Conservation (phyloP, 2,113 vertebrate genomes). For the Otolemur garnettii region DNA sequence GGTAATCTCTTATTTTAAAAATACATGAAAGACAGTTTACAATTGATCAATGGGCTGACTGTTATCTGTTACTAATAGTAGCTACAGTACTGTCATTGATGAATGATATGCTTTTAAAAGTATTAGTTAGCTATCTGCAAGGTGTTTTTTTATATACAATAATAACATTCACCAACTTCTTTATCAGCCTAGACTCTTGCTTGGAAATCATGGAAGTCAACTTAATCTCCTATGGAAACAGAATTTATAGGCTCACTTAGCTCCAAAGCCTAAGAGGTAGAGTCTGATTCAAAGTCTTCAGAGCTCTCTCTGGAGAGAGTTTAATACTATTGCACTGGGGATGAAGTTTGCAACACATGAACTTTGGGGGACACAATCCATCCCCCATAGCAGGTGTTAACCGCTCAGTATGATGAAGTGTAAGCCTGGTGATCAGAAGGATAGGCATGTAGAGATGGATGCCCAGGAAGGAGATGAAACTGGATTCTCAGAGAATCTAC, state of each 20-base stretch:
- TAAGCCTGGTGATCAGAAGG: rapidly evolving
- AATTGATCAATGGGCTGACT: not conserved
- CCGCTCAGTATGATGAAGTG: not conserved
- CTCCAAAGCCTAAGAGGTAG: not conserved
- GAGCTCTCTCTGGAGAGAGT: too few relatives aligned
- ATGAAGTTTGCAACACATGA: not conserved
- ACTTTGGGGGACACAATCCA: not conserved
- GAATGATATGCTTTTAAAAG: not conserved
- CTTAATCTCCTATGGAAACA: not conserved
- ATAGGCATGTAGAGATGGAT: not conserved
- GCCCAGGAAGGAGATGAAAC: not conserved
- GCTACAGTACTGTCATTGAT: not conserved
- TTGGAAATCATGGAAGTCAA: not conserved
- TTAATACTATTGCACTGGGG: not conserved
- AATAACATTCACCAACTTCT: not conserved
- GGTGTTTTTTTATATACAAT: not conserved
- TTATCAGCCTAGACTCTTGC: not conserved
- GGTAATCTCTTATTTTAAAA: not conserved
- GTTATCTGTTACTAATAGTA: not conserved
- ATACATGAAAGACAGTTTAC: not conserved
- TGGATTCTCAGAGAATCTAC: not conserved
- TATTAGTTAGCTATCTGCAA: not conserved
- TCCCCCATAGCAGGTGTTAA: not conserved
- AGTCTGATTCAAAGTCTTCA: not conserved
- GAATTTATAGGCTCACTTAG: not conserved